A percentile compares a stretch with the other conserved stretches of the same genome.
These are phyloP conservation scores for Hormaphis cornu DNA, from an alignment of 1,140 invertebrate species.

Conservation along the genomic window DNA sequence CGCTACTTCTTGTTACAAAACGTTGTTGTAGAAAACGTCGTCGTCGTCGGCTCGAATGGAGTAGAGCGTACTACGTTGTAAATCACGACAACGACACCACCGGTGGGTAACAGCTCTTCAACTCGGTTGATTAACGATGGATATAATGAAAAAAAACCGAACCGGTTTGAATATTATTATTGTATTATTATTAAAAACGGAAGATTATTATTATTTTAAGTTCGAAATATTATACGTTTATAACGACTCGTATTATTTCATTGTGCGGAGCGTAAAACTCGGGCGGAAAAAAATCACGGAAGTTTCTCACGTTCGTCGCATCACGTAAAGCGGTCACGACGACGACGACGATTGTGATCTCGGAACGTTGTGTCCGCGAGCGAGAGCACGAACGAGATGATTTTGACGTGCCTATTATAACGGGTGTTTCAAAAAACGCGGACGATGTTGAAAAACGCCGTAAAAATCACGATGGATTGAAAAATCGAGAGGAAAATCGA, in stretches of 20 bases:
- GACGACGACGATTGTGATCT: not conserved
- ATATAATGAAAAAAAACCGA: not conserved
- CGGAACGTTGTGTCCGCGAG: not conserved
- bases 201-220: not conserved
- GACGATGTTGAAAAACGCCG: too few species aligned
- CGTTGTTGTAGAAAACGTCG: too few species aligned
- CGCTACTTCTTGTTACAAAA: too few species aligned
- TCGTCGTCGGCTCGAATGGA: too few species aligned
- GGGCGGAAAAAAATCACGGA: not conserved
- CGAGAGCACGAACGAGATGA: too few species aligned
- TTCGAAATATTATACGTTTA: not conserved
- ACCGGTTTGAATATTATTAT: not conserved
- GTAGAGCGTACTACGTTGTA: too few species aligned
- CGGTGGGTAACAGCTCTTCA: conserved; percentile 8
- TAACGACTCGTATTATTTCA: not conserved
- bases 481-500: too few species aligned
- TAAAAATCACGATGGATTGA: too few species aligned
- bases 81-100: not conserved
- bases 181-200: not conserved
- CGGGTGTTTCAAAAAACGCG: too few species aligned
- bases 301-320: conserved; percentile 7
- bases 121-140: not conserved
- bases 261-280: too few species aligned
- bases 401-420: too few species aligned
- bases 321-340: conserved; percentile 16